These are phyloP conservation scores for Bruchidius siliquastri DNA, from an alignment of 2,888 invertebrate species.

Conservation along the genomic window DNA sequence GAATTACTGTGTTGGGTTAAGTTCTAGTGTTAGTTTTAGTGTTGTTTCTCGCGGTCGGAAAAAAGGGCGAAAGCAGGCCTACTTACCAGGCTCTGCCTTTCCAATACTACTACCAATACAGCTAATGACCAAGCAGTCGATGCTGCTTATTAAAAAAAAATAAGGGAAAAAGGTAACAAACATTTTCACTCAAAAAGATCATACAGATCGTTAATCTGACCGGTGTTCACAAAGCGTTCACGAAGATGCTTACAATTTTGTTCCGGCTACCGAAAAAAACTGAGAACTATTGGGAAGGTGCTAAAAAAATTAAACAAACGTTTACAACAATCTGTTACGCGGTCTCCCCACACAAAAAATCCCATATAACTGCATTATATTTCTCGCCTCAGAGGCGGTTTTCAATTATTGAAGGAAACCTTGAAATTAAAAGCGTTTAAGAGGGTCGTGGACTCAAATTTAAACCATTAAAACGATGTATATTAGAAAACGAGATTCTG, in stretches of 20 bases:
- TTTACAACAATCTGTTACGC: not conserved
- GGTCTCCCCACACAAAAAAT: not conserved
- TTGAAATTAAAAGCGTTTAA: slow-evolving; percentile 3
- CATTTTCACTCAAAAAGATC: not conserved
- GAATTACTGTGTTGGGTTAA: too few relatives aligned
- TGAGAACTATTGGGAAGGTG: not conserved
- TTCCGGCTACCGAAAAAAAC: not conserved
- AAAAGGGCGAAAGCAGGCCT: too few relatives aligned
- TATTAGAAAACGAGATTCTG: not conserved
- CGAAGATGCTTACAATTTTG: not conserved
- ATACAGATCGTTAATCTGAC: not conserved
- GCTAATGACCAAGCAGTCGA: too few relatives aligned
- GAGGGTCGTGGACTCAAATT: not conserved
- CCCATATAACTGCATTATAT: not conserved
- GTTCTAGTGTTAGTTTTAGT: too few relatives aligned
- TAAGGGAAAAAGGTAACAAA: not conserved
- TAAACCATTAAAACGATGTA: not conserved
- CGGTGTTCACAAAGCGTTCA: not conserved
- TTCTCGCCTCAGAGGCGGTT: not conserved
- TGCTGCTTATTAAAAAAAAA: too few relatives aligned
- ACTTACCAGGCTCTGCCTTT: too few relatives aligned
- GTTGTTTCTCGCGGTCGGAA: too few relatives aligned
- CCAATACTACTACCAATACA: too few relatives aligned
- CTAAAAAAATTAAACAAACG: not conserved
- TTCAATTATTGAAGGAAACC: not conserved